Base-by-base conservation (phyloP, 2,113 vertebrate genomes). In the Nothocercus julius region DNA sequence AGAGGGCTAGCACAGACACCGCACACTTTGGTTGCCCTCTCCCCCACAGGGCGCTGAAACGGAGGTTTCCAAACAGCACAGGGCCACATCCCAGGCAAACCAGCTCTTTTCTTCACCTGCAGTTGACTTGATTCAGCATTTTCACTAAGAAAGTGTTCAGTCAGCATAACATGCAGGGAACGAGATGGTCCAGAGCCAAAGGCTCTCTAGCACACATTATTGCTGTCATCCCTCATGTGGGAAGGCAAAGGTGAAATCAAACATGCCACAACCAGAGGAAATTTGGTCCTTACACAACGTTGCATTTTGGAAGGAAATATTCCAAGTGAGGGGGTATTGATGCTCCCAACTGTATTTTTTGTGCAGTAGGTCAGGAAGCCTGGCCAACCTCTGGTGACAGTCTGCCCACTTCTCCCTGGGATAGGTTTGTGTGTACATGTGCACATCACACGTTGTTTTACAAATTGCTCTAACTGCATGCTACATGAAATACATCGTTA, bases 1-100 rank as follows among this genome's bases (percentile, higher is more conserved):
- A 38, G 40, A 67, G 36, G 36, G 42, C 58, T 20, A 36, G 32
- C 28, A 44, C 66, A 87, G 53, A 59, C 1, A 1, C 0, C 0
- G 63, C 16, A 45, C 34, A 17, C 47, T 58, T 18, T 30, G 54
- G 15, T 30, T 54, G 27, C 27, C 30, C 53, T 58, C 28, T 58
- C 45, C 58, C 87, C 75, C 80, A 78, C 42, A n/a, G 45, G 36
- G 22, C 61, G 47, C 51, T 91, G 73, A 85, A 75, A 59, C 7
- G 3, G 34, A 61, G 21, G 27, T 68, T 28, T 81, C 18, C 73
- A 44, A 51, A 25, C 0, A 1, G 19, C 64, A 18, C 1, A 62
- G 42, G 40, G 53, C 19, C n/a, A 47, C 30, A 36, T 75, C 20
- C 25, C 64, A 72, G 13, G 13, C 34, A 78, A 90, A 88, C 10